Base-by-base conservation (phyloP, 37 sponge, comb jelly and placozoan species). In the Chondrosia reniformis region DNA sequence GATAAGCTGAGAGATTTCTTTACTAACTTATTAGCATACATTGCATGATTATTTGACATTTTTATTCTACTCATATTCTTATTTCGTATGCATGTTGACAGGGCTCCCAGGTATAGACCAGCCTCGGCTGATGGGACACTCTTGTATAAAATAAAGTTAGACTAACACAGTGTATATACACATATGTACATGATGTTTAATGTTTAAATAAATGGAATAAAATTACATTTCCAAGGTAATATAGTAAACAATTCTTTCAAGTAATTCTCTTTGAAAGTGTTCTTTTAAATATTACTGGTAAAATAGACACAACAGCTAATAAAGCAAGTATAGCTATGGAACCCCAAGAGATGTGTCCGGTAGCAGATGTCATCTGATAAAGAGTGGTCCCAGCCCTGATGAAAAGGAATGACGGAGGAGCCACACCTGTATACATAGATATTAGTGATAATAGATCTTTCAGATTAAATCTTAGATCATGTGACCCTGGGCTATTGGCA, bases 321-420 rank as follows among this genome's bases (percentile, higher is more conserved):
- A 76, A 21, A 3, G 75, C 81, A 1, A 93, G 76, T 13, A 97
- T 61, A 15, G 77, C n/a, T 22, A 97, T 22, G 22, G 94, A 88
- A 7, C 17, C 39, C 37, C 80, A 36, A 19, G 97, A 93, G 6
- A 93, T 46, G 43, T 87, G 94, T 6, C 85, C 92, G 0, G 88
- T 81, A 1, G 89, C 80, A 13, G 91, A 93, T 22, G 97, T 97
- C 43, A 97, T 82, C 55, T 85, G 52, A 46, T 93, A 89, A 7
- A 97, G 86, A 21, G 94, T 91, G 24, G 91, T 97, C 10, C 97
- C 97, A 21, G 97, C 94, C 79, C 86, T 66, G 25, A 97, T 89
- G 78, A 88, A 90, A 59, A 97, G 80, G 56, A 91, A 81, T 1
- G 92, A 93, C 24, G 94, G 94, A 6, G 97, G 97, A 36, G 97